Evolutionary conservation across 2,888 invertebrate species (phyloP).

Genomic region (Pteria penguin): DNA sequence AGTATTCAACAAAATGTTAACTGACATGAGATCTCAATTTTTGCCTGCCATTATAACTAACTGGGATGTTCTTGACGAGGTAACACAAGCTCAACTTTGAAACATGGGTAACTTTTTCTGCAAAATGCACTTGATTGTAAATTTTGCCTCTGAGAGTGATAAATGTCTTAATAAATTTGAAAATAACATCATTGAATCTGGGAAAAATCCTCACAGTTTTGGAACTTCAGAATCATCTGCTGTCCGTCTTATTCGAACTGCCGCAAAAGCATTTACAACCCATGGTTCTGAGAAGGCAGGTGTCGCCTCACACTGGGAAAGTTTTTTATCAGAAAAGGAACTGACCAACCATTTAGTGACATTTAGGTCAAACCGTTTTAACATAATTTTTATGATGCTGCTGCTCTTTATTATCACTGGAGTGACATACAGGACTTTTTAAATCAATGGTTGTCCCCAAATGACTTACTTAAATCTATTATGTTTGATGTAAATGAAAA

Average conservation of each 20-base stretch:
- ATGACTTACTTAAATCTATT: too few species aligned
- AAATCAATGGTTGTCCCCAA: too few species aligned
- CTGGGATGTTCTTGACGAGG: constrained; percentile 17
- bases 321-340: constrained; percentile 10
- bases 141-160: constrained; percentile 36
- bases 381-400: constrained; percentile 24
- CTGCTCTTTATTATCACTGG: constrained; percentile 12
- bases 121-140: constrained; percentile 43
- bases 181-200: constrained; percentile 1
- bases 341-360: constrained; percentile 12
- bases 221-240: constrained; percentile 15
- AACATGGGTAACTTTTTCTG: constrained; percentile 8
- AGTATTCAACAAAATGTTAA: constrained; percentile 18
- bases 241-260: constrained; percentile 21
- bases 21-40: constrained; percentile 3
- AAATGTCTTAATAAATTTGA: constrained; percentile 35
- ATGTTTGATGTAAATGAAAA: too few species aligned
- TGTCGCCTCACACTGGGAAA: constrained; percentile 12
- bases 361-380: constrained; percentile 33
- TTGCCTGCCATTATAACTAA: constrained; percentile 21
- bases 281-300: constrained; percentile 37
- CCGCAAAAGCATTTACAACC: constrained; percentile 20
- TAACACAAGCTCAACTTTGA: constrained; percentile 1
- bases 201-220: constrained; percentile 26
- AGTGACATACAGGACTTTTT: background rate